Base-by-base conservation (phyloP, 2,888 invertebrate species). In the Epinotia bilunana region DNA sequence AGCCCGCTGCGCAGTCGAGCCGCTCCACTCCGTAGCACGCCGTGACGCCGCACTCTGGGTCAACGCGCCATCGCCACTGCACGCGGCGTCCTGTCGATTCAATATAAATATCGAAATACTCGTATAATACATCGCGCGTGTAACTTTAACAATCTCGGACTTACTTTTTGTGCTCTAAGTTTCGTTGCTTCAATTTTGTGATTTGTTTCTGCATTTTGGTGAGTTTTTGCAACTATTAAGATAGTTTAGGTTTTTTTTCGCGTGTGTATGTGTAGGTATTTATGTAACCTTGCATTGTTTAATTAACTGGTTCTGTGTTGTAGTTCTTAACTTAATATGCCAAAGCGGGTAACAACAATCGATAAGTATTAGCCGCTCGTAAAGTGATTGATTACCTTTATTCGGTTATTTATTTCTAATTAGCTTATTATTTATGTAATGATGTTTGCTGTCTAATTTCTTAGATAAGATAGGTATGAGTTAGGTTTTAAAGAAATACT, bases 91-190 rank as follows among this genome's bases (percentile, higher is more conserved):
- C 78, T 83, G 85, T 81, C 79, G 78, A 20, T 77, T 76, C 80
- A 84, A 85, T 84, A 84, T 80, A 83, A 80, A 80, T 83, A 82
- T 65, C 39, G 39, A 67, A 12, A 33, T 67, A 71, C n/a, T n/a
- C n/a, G n/a, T n/a, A n/a, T n/a, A n/a, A n/a, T 72, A 81, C 79
- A 77, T 77, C 87, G 89, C 86, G 86, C 83, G 88, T 90, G 89
- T 78, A 79, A 57, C 57, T 68, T 39, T 43, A 23, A 43, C 3
- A 20, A 55, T 28, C 68, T 11, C 4, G 39, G 58, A 60, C n/a
- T n/a, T 53, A 6, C 28, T 28, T 28, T 28, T 23, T 6, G 23
- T 60, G 12, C 28, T 18, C 53, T 2, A 55, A 20, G 13, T 67
- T 67, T 9, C 12, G 12, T 18, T 18, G n/a, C 39, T n/a, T 7